Evolutionary conservation across 53 echinoderm and acorn worm genomes (phyloP), one percentile per base, ranked within the genome.

Genomic region (Zoroaster sp.): DNA sequence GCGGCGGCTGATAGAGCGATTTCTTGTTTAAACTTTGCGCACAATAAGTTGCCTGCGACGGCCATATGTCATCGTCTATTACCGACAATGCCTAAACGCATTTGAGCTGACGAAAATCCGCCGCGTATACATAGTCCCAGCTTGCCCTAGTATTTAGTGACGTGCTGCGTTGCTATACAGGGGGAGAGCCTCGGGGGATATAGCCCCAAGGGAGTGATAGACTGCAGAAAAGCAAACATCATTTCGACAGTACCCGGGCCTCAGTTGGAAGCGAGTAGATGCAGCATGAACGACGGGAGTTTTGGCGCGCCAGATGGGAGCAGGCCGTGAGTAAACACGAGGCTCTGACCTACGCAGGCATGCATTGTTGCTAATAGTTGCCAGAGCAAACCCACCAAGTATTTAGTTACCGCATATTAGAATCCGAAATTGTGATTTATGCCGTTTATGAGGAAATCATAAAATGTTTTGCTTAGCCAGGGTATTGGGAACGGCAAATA

Each of bases 381-480:
- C 78, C 54, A 69, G 37, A 47, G 78, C 89, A 89, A 89, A 78
- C 89, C 89, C 49, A 21, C 35, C 49, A 74, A 78, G 78, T 78
- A 79, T 78, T 89, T 89, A 69, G 89, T 78, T 89, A 78, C 78
- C 79, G 38, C 54, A 72, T 89, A 89, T 89, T 89, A 89, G 89
- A 79, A 89, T 55, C 77, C 89, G 38, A 89, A 89, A 89, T 89
- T 89, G 89, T 89, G 89, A 89, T 89, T 89, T 89, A 79, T 68
- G 52, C 78, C 53, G 52, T 89, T 89, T 89, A 89, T 88, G 89
- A 89, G 89, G 89, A 79, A 89, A 78, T 89, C 89, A 78, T 78
- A 53, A 78, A 74, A 74, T 89, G 79, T 78, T 89, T 78, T 78
- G 77, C 78, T 88, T 88, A 41, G 87, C 72, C 73, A 59, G 35